Conservation (phyloP, 92 coral and sea anemone genomes). For the Umimayanthus chanpuru region DNA sequence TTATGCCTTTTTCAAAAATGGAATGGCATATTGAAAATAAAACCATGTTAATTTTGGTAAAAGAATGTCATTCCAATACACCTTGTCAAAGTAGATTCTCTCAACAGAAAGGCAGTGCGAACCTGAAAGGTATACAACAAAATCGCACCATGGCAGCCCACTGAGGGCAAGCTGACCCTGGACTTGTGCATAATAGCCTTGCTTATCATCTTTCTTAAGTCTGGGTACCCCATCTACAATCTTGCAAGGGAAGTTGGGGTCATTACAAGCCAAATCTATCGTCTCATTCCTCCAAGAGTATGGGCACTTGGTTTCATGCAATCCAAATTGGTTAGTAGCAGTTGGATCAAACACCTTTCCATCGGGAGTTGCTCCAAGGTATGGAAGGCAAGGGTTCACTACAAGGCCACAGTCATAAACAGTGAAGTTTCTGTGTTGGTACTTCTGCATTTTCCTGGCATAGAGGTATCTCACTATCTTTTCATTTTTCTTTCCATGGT, state of each 20-base stretch:
- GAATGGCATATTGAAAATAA: constrained; percentile 63
- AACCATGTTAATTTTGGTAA: constrained; percentile 57
- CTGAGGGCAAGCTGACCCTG: constrained; percentile 66
- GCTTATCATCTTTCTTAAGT: constrained; percentile 44
- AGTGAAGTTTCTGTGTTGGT: constrained; percentile 48
- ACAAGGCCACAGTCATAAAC: constrained; percentile 68
- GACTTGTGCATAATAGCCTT: constrained; percentile 62
- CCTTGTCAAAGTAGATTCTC: constrained; percentile 54
- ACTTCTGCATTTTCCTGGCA: constrained; percentile 62
- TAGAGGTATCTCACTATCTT: constrained; percentile 47
- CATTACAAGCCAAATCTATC: constrained; percentile 58
- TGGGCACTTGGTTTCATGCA: constrained; percentile 67
- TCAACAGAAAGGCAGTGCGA: constrained; percentile 59
- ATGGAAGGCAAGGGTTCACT: constrained; percentile 67
- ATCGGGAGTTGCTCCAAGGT: constrained; percentile 72
- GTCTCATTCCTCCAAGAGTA: constrained; percentile 53
- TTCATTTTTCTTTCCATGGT: constrained; percentile 71
- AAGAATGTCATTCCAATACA: constrained; percentile 60
- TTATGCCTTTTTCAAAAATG: constrained; percentile 33
- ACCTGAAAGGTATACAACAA: constrained; percentile 64
- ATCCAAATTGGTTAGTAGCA: constrained; percentile 53
- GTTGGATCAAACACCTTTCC: constrained; percentile 78
- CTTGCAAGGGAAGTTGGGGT: constrained; percentile 51
- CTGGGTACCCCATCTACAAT: constrained; percentile 53
- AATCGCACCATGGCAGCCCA: constrained; percentile 69